Evolutionary conservation across 2,888 invertebrate genomes (phyloP), one percentile per base, ranked within the genome.

Genomic region (Drosophila fulvimacula): DNA sequence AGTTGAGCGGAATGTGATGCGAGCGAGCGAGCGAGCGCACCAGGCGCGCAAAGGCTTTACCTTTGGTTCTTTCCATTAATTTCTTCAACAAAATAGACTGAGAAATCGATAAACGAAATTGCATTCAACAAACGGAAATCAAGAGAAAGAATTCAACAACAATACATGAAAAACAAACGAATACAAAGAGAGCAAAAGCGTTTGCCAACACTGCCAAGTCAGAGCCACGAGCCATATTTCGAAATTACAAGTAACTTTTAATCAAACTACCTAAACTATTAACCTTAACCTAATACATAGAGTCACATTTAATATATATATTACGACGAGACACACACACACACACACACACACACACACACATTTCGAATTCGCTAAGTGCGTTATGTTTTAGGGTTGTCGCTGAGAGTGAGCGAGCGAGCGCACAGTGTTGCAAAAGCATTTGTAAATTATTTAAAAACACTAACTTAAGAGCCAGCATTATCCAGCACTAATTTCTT

Each of bases 371-470:
- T 84, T 88, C 85, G 82, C 85, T 59, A 17, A 27, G 38, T 38
- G 79, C 81, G 81, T 75, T 79, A 56, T 27, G 27, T 76, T 59
- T 38, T 56, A 81, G 65, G 78, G 79, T 69, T 84, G 65, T 69
- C 88, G 85, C 69, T 56, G 74, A 65, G 64, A 48, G 17, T 11
- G 24, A 42, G 48, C 15, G 55, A 58, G 46, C 79, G 65, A 69
- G 73, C 69, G 65, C 68, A 79, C 79, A 75, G 81, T 89, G 89
- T 74, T 73, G 78, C 68, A 72, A 84, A 80, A 79, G 72, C 85
- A 89, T 86, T 90, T 91, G 90, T 90, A 91, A 90, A 91, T 84
- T 90, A 90, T 90, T 91, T 86, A 88, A 89, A 82, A 46, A 11
- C 49, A 44, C 53, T 73, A 85, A 57, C 67, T 67, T 89, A 82